These are phyloP conservation scores for Sebastes kiyomatsui DNA, from an alignment of 2,797 vertebrate species.

Conservation along the genomic window DNA sequence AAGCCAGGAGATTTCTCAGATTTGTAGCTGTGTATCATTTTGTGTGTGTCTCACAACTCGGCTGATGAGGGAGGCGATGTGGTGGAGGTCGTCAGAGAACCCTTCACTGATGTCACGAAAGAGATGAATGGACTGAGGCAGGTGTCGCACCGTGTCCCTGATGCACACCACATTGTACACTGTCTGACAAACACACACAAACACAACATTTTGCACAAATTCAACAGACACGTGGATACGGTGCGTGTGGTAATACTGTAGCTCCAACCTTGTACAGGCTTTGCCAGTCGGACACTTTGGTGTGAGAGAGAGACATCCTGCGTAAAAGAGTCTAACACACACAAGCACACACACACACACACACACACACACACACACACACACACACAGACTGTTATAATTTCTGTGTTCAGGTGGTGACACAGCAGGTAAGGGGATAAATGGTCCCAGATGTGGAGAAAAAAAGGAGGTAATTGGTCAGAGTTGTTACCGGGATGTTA, in stretches of 20 bases:
- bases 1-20: not conserved
- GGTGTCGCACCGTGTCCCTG: slow-evolving; percentile 87
- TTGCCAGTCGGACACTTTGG: slow-evolving; percentile 94
- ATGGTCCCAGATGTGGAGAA: not conserved
- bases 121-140: slow-evolving; percentile 89
- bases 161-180: slow-evolving; percentile 91
- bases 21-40: not conserved
- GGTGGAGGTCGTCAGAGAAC: slow-evolving; percentile 90
- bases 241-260: not conserved
- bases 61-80: slow-evolving; percentile 89
- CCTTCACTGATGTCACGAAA: slow-evolving; percentile 88
- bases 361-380: slow-evolving; percentile 20
- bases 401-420: slow-evolving; percentile 1
- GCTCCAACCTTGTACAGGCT: slow-evolving; percentile 89
- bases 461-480: not conserved
- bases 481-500: slow-evolving; percentile 87
- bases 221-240: not conserved
- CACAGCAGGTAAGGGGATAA: not conserved
- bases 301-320: slow-evolving; percentile 91
- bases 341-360: slow-evolving; percentile 34
- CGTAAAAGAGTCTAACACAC: slow-evolving; percentile 87
- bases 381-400: slow-evolving; percentile 6
- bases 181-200: slow-evolving; percentile 77
- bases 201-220: not conserved
- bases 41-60: slow-evolving; percentile 85